A percentile compares a stretch with the other conserved stretches of the same genome.
Evolutionary conservation across 2,113 vertebrate genomes (phyloP).

Genomic region (Salvelinus namaycush): DNA sequence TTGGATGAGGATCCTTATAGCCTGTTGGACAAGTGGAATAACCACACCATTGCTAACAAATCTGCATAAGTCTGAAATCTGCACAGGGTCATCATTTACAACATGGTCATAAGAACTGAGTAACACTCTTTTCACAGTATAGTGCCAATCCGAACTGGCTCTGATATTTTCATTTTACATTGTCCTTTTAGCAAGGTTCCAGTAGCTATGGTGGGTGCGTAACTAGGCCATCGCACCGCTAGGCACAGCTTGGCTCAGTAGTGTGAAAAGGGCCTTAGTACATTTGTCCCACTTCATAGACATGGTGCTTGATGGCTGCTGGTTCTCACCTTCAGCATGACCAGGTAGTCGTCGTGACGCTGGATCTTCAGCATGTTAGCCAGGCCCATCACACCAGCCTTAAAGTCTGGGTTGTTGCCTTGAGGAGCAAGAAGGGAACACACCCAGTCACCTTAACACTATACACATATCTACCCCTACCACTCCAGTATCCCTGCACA

Average conservation of each 20-base stretch:
- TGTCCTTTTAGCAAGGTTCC: no score
- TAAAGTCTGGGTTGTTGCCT: conserved; percentile 95
- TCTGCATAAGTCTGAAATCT: background rate
- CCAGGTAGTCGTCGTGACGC: conserved; percentile 92
- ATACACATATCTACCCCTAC: no score
- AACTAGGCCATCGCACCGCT: background rate
- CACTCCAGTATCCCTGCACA: no score
- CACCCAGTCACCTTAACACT: background rate
- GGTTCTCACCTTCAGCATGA: conserved; percentile 91
- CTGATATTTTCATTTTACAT: no score
- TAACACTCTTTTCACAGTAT: no score
- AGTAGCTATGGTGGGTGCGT: no score
- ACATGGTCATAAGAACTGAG: no score
- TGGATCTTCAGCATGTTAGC: conserved; percentile 95
- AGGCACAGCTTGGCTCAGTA: no score
- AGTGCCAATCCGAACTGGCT: no score
- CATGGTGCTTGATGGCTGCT: no score
- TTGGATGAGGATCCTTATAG: conserved; percentile 94
- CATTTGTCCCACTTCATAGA: no score
- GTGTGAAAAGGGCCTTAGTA: no score
- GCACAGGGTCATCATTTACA: background rate
- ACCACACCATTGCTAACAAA: background rate
- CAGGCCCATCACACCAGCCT: conserved; percentile 92
- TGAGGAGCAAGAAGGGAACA: conserved; percentile 3
- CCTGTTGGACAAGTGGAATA: conserved; percentile 66